phyloP scores from a whole-genome alignment of 2,888 invertebrate species.

The Camptogramma bilineatum region DNA sequence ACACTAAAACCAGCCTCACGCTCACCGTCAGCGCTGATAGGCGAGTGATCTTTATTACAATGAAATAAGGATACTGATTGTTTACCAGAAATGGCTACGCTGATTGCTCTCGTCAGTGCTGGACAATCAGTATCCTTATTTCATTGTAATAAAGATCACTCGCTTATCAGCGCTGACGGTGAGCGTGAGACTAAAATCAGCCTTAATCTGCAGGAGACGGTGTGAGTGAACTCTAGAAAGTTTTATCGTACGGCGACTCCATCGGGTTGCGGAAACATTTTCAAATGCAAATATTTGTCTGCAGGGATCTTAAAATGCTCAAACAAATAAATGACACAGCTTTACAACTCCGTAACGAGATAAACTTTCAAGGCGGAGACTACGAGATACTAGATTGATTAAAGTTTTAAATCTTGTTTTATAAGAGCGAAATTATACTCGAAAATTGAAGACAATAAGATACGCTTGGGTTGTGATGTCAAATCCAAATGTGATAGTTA shows the following conservation, averaged over 20 bases:
- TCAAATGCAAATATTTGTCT: constrained; percentile 54
- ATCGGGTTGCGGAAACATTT: constrained; percentile 54
- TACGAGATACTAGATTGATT: constrained; percentile 13
- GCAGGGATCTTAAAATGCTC: constrained; percentile 38
- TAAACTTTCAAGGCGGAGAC: constrained; percentile 15
- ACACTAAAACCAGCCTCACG: too few relatives aligned
- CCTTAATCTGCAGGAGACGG: constrained; percentile 43
- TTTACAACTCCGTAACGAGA: constrained; percentile 13
- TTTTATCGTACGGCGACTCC: constrained; percentile 66
- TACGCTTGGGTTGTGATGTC: constrained; percentile 55
- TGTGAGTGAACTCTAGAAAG: constrained; percentile 67
- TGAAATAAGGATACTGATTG: too few relatives aligned
- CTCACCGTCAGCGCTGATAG: too few relatives aligned
- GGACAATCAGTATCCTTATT: too few relatives aligned
- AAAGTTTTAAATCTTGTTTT: constrained; percentile 12
- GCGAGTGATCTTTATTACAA: too few relatives aligned
- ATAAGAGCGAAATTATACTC: constrained; percentile 47
- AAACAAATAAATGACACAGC: constrained; percentile 27
- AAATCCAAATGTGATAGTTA: constrained; percentile 61
- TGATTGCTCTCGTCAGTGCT: too few relatives aligned
- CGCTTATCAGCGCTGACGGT: too few relatives aligned
- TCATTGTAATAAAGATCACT: too few relatives aligned
- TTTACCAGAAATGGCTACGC: too few relatives aligned
- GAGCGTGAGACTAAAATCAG: too few relatives aligned
- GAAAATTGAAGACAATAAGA: constrained; percentile 49